Percentiles rank a stretch among this genome's conserved stretches.
Conservation (phyloP, 2,797 vertebrate species). For the Oreonectes daqikongensis region DNA sequence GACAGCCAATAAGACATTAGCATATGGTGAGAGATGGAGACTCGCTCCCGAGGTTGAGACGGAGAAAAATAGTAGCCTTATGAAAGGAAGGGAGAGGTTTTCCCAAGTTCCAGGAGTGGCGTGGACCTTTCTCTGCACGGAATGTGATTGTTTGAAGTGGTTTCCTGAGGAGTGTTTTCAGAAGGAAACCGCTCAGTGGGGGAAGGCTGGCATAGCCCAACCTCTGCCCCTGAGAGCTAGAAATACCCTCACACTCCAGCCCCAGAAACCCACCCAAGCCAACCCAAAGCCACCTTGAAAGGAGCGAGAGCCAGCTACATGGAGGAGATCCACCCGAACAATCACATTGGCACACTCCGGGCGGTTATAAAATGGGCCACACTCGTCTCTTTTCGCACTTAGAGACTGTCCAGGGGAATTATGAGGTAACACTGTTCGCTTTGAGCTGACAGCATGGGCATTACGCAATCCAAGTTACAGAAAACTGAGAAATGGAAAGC, state of each 20-base stretch:
- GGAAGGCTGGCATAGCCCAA: conserved; percentile 59
- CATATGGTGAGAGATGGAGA: not conserved
- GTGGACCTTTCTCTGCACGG: conserved; percentile 60
- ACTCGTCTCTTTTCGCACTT: not conserved
- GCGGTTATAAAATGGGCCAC: conserved; percentile 21
- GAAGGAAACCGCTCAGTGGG: conserved; percentile 60
- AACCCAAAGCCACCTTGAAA: conserved; percentile 20
- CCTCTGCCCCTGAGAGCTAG: conserved; percentile 55
- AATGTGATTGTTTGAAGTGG: conserved; percentile 68
- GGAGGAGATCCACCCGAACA: not conserved
- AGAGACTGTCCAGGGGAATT: conserved; percentile 7
- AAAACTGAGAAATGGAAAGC: not conserved
- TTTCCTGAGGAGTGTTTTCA: conserved; percentile 67
- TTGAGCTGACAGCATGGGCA: conserved; percentile 9
- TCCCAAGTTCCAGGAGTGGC: conserved; percentile 63
- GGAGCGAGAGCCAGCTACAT: conserved; percentile 4
- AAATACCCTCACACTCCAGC: conserved; percentile 43
- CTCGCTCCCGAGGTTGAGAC: not conserved
- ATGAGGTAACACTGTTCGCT: conserved; percentile 37
- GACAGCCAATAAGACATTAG: not conserved
- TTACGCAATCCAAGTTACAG: not conserved
- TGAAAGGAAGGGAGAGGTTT: conserved; percentile 66
- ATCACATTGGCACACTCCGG: not conserved
- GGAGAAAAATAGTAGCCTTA: conserved; percentile 34
- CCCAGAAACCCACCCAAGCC: conserved; percentile 28